phyloP scores from a whole-genome alignment of 64 coral and sea anemone genomes.

The Hydrozoanthus tunicans region DNA sequence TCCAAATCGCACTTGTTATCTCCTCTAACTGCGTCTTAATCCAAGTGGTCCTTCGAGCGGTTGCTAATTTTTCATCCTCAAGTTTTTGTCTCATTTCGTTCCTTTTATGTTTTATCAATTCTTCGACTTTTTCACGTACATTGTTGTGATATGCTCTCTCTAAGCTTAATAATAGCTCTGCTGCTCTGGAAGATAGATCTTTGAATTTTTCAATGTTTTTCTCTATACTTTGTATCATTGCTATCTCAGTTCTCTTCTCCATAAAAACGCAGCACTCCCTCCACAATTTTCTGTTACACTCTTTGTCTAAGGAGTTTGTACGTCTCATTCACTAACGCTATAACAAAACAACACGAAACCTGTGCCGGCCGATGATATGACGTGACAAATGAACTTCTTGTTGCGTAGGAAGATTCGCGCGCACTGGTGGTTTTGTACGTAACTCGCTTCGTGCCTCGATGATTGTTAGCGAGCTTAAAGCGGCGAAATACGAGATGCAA shows the following conservation, averaged over 20 bases:
- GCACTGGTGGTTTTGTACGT: not conserved
- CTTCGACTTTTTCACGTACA: not conserved
- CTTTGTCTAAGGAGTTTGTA: not conserved
- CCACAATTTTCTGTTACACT: too few species aligned
- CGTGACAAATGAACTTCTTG: not conserved
- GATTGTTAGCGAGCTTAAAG: too few species aligned
- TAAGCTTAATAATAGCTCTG: conserved; percentile 21
- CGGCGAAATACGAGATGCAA: too few species aligned
- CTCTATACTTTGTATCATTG: conserved; percentile 10
- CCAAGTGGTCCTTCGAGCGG: conserved; percentile 4
- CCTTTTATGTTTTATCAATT: not conserved
- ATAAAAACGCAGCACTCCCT: not conserved
- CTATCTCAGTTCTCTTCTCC: not conserved
- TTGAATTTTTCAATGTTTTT: conserved; percentile 13
- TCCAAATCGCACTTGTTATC: conserved; percentile 44
- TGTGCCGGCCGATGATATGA: not conserved
- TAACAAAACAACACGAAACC: not conserved
- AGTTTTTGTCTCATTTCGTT: conserved; percentile 39
- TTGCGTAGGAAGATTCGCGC: not conserved
- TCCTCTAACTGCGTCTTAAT: conserved; percentile 46
- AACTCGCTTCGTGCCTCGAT: not conserved
- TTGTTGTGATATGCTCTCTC: conserved; percentile 32
- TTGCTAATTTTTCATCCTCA: not conserved
- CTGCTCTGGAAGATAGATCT: not conserved
- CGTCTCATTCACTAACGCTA: not conserved